phyloP scores from a whole-genome alignment of 2,888 invertebrate genomes.

The Folsomia manolachei region DNA sequence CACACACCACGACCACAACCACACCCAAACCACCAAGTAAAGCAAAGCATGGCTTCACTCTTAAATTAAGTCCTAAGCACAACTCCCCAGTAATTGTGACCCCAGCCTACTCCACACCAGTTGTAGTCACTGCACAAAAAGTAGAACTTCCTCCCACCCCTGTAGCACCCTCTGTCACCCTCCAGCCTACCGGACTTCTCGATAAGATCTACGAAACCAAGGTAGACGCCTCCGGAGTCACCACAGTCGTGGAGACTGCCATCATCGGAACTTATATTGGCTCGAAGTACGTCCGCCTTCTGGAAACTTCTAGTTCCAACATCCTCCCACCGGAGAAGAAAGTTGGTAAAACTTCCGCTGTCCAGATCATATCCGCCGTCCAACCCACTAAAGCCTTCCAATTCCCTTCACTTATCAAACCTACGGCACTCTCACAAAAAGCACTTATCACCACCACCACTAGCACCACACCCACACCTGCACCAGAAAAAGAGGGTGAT shows the following conservation, averaged over 20 bases:
- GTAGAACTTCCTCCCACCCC: constrained; percentile 33
- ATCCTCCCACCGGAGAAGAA: constrained; percentile 46
- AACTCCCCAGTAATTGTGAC: constrained; percentile 29
- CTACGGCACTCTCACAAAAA: not conserved
- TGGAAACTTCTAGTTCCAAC: constrained; percentile 78
- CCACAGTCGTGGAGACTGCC: constrained; percentile 81
- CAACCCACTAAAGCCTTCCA: not conserved
- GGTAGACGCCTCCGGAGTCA: constrained; percentile 70
- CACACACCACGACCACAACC: constrained; percentile 23
- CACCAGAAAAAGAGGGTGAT: not conserved
- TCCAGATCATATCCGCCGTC: not conserved
- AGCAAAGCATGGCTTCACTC: constrained; percentile 43
- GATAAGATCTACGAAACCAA: constrained; percentile 80
- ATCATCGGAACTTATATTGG: constrained; percentile 85
- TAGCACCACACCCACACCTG: not conserved
- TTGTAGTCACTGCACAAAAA: constrained; percentile 36
- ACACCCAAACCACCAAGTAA: constrained; percentile 33
- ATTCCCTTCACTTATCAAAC: not conserved
- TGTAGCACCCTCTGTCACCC: constrained; percentile 11
- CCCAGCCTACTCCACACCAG: constrained; percentile 24
- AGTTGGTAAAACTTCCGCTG: too few species aligned
- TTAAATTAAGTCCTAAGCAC: constrained; percentile 44
- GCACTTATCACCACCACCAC: not conserved
- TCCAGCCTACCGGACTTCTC: constrained; percentile 69
- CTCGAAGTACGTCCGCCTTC: constrained; percentile 82